Percentiles rank a stretch among this genome's conserved stretches.
Conservation (phyloP, 2,797 vertebrate genomes). For the Arremon brunneinucha region DNA sequence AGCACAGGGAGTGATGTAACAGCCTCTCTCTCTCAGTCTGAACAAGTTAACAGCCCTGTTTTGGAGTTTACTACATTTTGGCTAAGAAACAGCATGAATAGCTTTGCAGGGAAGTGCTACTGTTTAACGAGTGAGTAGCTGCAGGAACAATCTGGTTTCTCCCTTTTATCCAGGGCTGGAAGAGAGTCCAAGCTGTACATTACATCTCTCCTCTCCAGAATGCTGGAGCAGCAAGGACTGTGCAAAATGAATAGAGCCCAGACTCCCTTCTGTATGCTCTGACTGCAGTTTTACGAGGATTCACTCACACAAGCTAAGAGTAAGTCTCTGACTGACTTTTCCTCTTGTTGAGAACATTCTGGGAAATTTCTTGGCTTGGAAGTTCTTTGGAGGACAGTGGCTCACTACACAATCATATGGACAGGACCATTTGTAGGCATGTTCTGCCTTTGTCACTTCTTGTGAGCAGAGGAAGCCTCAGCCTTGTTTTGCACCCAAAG, state of each 20-base stretch:
- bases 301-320: neutral
- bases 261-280: neutral
- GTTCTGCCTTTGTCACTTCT: neutral
- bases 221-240: neutral
- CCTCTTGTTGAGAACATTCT: neutral
- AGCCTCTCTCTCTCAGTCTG: neutral
- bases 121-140: neutral
- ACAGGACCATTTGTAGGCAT: neutral
- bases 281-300: neutral
- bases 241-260: neutral
- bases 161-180: neutral
- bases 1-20: slow-evolving; percentile 31
- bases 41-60: slow-evolving; percentile 13
- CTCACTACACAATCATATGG: neutral
- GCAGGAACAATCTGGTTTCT: neutral
- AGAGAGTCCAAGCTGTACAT: neutral
- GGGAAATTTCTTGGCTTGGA: neutral
- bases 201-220: neutral
- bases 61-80: slow-evolving; percentile 36
- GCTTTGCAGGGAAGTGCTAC: neutral
- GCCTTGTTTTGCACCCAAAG: neutral
- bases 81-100: neutral
- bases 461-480: neutral
- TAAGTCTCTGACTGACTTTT: neutral
- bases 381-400: neutral